Evolutionary conservation across 2,113 vertebrate genomes (phyloP).

Genomic region (Larimichthys polyactis): DNA sequence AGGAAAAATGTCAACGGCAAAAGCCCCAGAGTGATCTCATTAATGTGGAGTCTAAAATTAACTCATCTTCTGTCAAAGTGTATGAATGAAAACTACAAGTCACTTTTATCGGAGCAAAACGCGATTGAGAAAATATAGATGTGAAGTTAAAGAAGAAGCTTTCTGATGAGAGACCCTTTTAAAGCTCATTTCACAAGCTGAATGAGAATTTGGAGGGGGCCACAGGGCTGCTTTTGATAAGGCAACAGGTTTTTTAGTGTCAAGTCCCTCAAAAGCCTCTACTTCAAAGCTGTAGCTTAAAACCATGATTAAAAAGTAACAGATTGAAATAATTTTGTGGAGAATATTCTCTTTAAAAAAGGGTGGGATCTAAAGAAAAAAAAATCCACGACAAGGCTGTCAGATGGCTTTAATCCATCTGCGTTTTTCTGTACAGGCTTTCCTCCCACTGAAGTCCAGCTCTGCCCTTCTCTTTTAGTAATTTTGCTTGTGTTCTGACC

Average conservation of each 20-base stretch:
- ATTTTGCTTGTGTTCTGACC: conserved; percentile 27
- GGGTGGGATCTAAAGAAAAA: neutral
- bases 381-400: conserved; percentile 15
- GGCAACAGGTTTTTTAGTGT: conserved; percentile 52
- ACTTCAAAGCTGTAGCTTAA: conserved; percentile 61
- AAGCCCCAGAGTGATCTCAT: conserved; percentile 5
- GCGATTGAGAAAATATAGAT: conserved; percentile 62
- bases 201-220: conserved; percentile 66
- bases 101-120: conserved; percentile 65
- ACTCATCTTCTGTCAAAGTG: conserved; percentile 44
- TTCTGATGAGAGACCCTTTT: conserved; percentile 72
- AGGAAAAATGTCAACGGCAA: conserved; percentile 2
- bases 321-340: conserved; percentile 54
- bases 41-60: conserved; percentile 15
- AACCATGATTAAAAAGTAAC: conserved; percentile 61
- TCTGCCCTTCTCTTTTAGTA: conserved; percentile 24
- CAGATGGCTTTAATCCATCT: conserved; percentile 23
- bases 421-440: conserved; percentile 11
- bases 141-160: conserved; percentile 65
- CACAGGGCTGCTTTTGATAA: conserved; percentile 72
- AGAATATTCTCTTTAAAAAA: conserved; percentile 5
- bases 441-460: neutral
- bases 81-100: conserved; percentile 42
- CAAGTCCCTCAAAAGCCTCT: conserved; percentile 41
- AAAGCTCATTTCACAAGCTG: conserved; percentile 72